These are phyloP conservation scores for Gnathochromis pfefferi DNA, from an alignment of 2,113 vertebrate genomes.

Conservation along the genomic window DNA sequence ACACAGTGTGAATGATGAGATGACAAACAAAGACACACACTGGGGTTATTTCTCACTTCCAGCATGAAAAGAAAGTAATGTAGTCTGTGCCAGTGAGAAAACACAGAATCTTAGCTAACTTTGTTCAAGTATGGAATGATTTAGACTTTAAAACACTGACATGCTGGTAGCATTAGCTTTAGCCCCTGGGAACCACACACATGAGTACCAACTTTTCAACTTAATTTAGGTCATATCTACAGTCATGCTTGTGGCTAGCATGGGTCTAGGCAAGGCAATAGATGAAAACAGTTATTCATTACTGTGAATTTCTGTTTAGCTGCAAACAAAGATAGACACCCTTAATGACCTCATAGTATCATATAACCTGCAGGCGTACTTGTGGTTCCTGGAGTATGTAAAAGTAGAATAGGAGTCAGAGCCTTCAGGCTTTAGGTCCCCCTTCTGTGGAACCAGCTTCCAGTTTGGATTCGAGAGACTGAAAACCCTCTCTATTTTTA, in stretches of 20 bases:
- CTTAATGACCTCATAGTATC: not conserved
- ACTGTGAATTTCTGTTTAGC: not conserved
- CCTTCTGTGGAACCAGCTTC: not conserved
- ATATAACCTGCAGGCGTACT: not conserved
- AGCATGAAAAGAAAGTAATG: not conserved
- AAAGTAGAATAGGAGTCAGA: not conserved
- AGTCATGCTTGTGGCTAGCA: not conserved
- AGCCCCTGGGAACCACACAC: not conserved
- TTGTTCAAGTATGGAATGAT: not conserved
- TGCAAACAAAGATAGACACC: not conserved
- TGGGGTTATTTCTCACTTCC: not conserved
- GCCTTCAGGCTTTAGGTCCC: not conserved
- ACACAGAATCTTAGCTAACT: not conserved
- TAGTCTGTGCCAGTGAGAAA: not conserved
- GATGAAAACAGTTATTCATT: not conserved
- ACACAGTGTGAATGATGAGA: not conserved
- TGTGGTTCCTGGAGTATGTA: not conserved
- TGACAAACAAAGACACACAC: not conserved
- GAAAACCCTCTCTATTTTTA: not conserved
- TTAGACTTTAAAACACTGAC: not conserved
- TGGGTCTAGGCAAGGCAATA: not conserved
- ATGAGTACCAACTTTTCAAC: not conserved
- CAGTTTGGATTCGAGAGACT: not conserved
- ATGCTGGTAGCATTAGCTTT: not conserved
- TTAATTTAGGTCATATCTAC: not conserved